Evolutionary conservation across 2,888 invertebrate genomes (phyloP).

Genomic region (Drosophila rellima): DNA sequence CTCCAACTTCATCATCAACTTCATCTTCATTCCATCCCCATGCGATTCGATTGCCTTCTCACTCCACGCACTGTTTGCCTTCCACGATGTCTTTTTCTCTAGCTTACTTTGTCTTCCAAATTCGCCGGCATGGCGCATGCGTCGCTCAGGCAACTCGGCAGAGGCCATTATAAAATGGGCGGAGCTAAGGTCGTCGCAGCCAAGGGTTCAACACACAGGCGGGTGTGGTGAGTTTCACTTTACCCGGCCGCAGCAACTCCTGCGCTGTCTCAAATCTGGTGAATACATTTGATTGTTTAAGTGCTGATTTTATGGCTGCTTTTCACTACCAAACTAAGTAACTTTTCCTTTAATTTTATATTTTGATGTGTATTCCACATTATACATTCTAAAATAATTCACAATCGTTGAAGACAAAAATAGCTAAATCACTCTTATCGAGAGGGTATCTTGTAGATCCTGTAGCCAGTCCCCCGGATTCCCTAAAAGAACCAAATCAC

Average conservation of each 20-base stretch:
- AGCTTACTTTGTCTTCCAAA: constrained; percentile 53
- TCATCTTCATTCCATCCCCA: constrained; percentile 29
- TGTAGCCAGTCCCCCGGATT: too few relatives aligned
- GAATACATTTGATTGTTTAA: too few relatives aligned
- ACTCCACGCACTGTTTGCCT: constrained; percentile 12
- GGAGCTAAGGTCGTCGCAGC: constrained; percentile 73
- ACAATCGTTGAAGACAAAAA: too few relatives aligned
- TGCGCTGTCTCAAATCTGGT: constrained; percentile 28
- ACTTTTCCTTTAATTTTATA: too few relatives aligned
- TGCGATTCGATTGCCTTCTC: constrained; percentile 19
- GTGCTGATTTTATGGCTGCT: too few relatives aligned
- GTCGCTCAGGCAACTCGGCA: constrained; percentile 55
- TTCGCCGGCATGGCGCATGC: constrained; percentile 69
- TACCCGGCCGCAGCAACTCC: constrained; percentile 23
- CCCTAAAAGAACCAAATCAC: too few relatives aligned
- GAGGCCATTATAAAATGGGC: constrained; percentile 85
- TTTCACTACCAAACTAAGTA: too few relatives aligned
- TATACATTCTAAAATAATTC: too few relatives aligned
- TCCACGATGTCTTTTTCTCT: constrained; percentile 27
- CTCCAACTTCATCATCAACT: constrained; percentile 6
- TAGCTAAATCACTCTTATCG: too few relatives aligned
- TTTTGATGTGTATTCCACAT: too few relatives aligned
- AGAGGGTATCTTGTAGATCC: too few relatives aligned
- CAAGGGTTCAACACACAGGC: constrained; percentile 52
- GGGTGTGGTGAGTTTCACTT: constrained; percentile 70